Evolutionary conservation across 2,797 vertebrate species (phyloP).

Genomic region (Geotrypetes seraphini): DNA sequence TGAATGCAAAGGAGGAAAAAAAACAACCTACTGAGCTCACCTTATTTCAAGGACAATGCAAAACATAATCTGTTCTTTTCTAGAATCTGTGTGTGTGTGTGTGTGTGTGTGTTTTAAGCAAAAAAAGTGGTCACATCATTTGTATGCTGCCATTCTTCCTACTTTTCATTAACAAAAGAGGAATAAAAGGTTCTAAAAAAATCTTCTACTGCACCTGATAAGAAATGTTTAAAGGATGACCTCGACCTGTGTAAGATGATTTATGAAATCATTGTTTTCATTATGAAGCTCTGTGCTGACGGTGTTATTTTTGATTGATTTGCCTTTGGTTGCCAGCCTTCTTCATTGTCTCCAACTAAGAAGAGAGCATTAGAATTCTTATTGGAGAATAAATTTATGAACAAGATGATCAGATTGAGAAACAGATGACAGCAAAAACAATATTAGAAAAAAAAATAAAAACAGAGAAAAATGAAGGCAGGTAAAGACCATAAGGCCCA

Average conservation of each 20-base stretch:
- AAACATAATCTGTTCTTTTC: slow-evolving; percentile 20
- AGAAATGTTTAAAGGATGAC: slow-evolving; percentile 78
- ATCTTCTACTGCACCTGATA: slow-evolving; percentile 56
- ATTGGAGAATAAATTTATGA: slow-evolving; percentile 28
- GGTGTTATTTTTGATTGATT: slow-evolving; percentile 74
- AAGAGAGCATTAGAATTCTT: slow-evolving; percentile 43
- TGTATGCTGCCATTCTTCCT: slow-evolving; percentile 46
- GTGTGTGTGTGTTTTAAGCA: slow-evolving; percentile 22
- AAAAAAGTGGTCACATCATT: slow-evolving; percentile 44
- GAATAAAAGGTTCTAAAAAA: slow-evolving; percentile 41
- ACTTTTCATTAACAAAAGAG: slow-evolving; percentile 56
- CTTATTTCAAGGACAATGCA: slow-evolving; percentile 41
- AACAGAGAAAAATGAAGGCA: too few relatives aligned
- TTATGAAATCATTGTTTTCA: slow-evolving; percentile 85
- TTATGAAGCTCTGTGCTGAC: slow-evolving; percentile 84
- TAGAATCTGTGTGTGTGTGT: slow-evolving; percentile 20
- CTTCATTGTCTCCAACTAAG: slow-evolving; percentile 24
- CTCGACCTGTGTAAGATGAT: slow-evolving; percentile 77
- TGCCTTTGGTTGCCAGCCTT: slow-evolving; percentile 22
- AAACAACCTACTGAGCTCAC: slow-evolving; percentile 6
- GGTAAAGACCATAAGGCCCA: too few relatives aligned
- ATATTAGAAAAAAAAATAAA: too few relatives aligned
- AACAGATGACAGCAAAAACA: slow-evolving; percentile 6
- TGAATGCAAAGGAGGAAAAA: slow-evolving; percentile 4
- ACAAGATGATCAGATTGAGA: slow-evolving; percentile 17